Conservation (phyloP, 1,140 invertebrate species). For the Portunus trituberculatus region DNA sequence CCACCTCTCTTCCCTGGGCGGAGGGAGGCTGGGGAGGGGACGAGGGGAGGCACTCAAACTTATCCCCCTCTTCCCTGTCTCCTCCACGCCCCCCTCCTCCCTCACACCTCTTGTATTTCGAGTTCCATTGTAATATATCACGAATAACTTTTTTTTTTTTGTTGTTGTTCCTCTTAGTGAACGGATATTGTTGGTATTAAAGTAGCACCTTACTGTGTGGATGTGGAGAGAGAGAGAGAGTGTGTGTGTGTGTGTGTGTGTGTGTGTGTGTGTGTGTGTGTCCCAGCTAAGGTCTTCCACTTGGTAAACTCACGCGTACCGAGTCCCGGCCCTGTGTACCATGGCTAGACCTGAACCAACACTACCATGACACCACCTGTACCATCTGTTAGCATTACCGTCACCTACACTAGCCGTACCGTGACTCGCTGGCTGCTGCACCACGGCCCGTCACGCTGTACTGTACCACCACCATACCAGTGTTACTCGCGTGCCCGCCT, state of each 20-base stretch:
- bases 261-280: conserved; percentile 45
- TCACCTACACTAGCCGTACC: too few relatives aligned
- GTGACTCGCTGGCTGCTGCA: too few relatives aligned
- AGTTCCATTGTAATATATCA: background rate
- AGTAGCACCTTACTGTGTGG: background rate
- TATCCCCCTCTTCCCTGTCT: background rate
- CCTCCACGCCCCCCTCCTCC: background rate
- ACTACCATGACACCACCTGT: background rate
- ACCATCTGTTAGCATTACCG: background rate
- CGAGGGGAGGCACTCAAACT: background rate
- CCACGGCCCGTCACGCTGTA: too few relatives aligned
- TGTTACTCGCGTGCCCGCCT: too few relatives aligned
- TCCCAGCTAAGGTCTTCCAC: background rate
- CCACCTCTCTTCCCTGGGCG: background rate
- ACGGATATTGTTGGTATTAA: background rate
- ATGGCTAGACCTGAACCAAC: background rate
- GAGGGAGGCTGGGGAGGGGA: background rate
- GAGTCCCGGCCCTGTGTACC: background rate
- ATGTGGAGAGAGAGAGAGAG: background rate
- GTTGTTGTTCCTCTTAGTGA: background rate
- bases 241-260: background rate
- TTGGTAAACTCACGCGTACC: background rate
- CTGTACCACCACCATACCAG: too few relatives aligned
- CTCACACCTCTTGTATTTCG: background rate
- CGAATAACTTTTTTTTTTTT: background rate